These are phyloP conservation scores for Horisme vitalbata DNA, from an alignment of 2,888 invertebrate species.

Conservation along the genomic window DNA sequence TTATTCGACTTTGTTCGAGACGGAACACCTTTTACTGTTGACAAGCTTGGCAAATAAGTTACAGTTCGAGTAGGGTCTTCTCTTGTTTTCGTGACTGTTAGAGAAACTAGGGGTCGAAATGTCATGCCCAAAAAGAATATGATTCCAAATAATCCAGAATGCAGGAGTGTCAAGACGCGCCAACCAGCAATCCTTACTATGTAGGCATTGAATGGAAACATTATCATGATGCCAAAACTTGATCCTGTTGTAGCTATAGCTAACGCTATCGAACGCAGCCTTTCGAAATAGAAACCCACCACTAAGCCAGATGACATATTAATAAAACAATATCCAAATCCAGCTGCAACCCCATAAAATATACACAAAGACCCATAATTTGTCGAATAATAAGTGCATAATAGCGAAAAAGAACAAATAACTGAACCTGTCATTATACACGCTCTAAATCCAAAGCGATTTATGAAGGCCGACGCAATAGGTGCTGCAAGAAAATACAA, in stretches of 20 bases:
- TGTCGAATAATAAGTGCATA: conserved; percentile 58
- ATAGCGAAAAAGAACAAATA: conserved; percentile 52
- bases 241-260: conserved; percentile 62
- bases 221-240: conserved; percentile 63
- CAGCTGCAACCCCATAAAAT: conserved; percentile 62
- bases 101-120: conserved; percentile 61
- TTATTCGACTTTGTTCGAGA: conserved; percentile 37
- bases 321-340: conserved; percentile 64
- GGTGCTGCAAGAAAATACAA: conserved; percentile 65
- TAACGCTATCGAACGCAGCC: conserved; percentile 60
- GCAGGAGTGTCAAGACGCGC: conserved; percentile 61
- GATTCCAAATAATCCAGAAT: conserved; percentile 61
- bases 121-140: conserved; percentile 65
- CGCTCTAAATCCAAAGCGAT: conserved; percentile 71
- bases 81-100: conserved; percentile 57
- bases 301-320: conserved; percentile 62
- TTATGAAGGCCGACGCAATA: conserved; percentile 67
- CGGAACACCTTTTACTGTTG: conserved; percentile 38
- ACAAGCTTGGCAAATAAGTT: conserved; percentile 67
- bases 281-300: conserved; percentile 76
- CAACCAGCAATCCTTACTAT: conserved; percentile 61
- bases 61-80: conserved; percentile 65
- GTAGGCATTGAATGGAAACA: conserved; percentile 60
- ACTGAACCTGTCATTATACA: conserved; percentile 66
- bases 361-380: conserved; percentile 50